Base-by-base conservation (phyloP, 2,797 vertebrate genomes). In the Diplodus sargus region DNA sequence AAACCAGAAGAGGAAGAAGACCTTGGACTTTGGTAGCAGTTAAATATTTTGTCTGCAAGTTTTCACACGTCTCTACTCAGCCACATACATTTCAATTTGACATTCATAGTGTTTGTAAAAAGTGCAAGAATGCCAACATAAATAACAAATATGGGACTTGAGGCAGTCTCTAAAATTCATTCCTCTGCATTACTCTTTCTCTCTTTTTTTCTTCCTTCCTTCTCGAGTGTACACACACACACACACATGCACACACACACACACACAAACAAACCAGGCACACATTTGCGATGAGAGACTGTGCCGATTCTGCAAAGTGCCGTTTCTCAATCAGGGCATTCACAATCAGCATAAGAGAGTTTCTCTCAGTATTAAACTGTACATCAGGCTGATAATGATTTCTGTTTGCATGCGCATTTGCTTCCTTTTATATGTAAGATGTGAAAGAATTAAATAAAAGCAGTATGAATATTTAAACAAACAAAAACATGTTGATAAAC, bases 361-460 rank as follows among this genome's bases (percentile, higher is more conserved):
- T 85, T 90, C 92, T 91, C 92, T 93, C 90, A 83, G 85, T 91
- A 94, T 94, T 94, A 93, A 95, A 95, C 93, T 95, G 94, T 95
- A 94, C 93, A 95, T 95, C 93, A 90, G 92, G 85, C 92, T 90
- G 93, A 95, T 95, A 95, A 95, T 92, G 92, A 94, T 95, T 94
- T 95, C 92, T 95, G 93, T 94, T 95, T 95, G 94, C 93, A 93
- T 93, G 86, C 89, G 85, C 88, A 95, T 94, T 96, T 95, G 94
- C 94, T 94, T 93, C 93, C 94, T 96, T 95, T 96, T 95, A 95
- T 94, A 95, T 92, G 94, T 94, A 93, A 95, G 95, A 96, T 95
- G 94, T 95, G 95, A 96, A 95, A 96, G 95, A 96, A 96, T 96
- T 95, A 95, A 95, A 96, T 95, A 95, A 96, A 95, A 96, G 92